These are phyloP conservation scores for Hemicordylus capensis DNA, from an alignment of 2,113 vertebrate genomes.

Conservation along the genomic window DNA sequence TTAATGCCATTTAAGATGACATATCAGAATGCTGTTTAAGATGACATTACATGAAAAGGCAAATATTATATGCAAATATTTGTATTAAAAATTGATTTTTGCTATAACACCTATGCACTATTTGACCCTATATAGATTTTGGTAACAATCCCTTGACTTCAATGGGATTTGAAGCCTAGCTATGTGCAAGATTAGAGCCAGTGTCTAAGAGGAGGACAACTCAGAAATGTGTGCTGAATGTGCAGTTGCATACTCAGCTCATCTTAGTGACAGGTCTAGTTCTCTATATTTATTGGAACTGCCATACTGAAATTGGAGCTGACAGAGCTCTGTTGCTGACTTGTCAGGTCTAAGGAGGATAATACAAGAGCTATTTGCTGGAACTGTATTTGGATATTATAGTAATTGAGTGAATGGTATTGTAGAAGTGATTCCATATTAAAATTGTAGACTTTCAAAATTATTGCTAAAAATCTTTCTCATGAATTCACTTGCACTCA, in stretches of 20 bases:
- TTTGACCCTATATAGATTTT: not conserved
- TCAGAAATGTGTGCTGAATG: not conserved
- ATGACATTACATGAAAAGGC: not conserved
- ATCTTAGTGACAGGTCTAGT: not conserved
- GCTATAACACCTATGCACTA: too few species aligned
- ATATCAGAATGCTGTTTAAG: not conserved
- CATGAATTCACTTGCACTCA: not conserved
- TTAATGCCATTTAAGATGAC: not conserved
- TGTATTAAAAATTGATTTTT: too few species aligned
- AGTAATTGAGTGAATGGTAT: not conserved
- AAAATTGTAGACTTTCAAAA: not conserved
- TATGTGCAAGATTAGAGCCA: not conserved
- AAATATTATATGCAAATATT: not conserved
- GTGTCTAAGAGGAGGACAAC: not conserved
- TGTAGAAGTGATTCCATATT: not conserved
- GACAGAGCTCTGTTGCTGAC: not conserved
- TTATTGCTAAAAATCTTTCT: not conserved
- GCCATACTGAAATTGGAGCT: not conserved
- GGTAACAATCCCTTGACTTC: not conserved
- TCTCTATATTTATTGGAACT: not conserved
- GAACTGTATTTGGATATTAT: not conserved
- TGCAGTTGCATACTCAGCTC: not conserved
- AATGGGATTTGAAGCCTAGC: too few species aligned
- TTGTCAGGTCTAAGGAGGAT: not conserved
- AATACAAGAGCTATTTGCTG: not conserved